phyloP scores from a whole-genome alignment of 2,797 vertebrate genomes.

The Enteromius viviparus region DNA sequence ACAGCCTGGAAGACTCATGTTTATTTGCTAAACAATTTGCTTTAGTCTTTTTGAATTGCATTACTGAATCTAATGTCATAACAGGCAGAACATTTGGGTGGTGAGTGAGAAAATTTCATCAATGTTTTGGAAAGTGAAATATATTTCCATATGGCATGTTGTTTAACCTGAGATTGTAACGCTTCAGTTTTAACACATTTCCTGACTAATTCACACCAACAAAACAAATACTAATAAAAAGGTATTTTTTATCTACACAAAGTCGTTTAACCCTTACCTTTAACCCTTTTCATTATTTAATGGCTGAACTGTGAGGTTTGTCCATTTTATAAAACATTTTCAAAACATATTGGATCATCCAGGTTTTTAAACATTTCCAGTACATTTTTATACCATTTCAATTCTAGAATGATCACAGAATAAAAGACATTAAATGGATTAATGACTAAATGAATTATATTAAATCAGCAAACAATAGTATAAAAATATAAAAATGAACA shows the following conservation, averaged over 20 bases:
- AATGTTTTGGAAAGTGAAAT: neutral
- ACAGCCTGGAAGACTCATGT: neutral
- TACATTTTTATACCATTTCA: neutral
- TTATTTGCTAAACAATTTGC: conserved; percentile 1
- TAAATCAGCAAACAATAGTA: neutral
- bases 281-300: neutral
- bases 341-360: neutral
- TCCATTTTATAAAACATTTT: neutral
- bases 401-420: neutral
- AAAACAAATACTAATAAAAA: neutral
- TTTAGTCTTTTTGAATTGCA: neutral
- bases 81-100: conserved; percentile 5
- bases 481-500: neutral
- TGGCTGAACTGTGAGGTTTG: neutral
- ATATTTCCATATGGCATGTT: neutral
- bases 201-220: neutral
- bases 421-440: neutral
- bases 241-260: neutral
- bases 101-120: neutral
- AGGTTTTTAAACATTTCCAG: neutral
- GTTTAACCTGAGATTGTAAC: neutral
- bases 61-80: conserved; percentile 26
- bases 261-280: neutral
- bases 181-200: no score
- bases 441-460: neutral